A percentile compares a stretch with the other conserved stretches of the same genome.
phyloP scores from a whole-genome alignment of 2,113 vertebrate species.

The Meleagris gallopavo region DNA sequence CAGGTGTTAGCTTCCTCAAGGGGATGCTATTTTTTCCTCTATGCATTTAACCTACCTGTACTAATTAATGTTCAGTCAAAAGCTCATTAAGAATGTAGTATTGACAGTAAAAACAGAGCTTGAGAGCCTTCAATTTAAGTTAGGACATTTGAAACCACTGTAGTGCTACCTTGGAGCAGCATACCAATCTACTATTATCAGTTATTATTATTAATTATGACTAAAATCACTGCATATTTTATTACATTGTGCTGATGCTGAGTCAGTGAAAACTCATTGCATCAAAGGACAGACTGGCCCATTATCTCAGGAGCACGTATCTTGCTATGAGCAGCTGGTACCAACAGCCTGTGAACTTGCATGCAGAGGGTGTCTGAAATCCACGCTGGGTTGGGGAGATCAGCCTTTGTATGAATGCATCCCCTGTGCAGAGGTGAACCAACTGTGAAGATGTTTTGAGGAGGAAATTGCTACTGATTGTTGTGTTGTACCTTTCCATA shows the following conservation, averaged over 20 bases:
- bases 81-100: not conserved
- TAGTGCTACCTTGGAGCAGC: not conserved
- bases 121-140: not conserved
- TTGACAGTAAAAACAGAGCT: not conserved
- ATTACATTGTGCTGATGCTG: not conserved
- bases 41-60: not conserved
- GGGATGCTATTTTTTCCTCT: not conserved
- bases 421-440: not conserved
- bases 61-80: not conserved
- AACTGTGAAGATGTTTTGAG: not conserved
- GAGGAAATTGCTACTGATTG: not conserved
- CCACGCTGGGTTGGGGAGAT: not conserved
- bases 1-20: not conserved
- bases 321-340: not conserved
- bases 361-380: not conserved
- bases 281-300: not conserved
- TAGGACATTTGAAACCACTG: not conserved
- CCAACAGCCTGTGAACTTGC: not conserved
- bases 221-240: not conserved
- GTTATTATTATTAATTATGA: not conserved
- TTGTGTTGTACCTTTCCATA: slow-evolving; percentile 68
- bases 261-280: not conserved
- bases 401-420: not conserved
- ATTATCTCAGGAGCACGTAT: not conserved
- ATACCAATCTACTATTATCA: not conserved